A percentile compares a stretch with the other conserved stretches of the same genome.
phyloP scores from a whole-genome alignment of 2,888 invertebrate genomes.

The Cataglyphis rosenhaueri region DNA sequence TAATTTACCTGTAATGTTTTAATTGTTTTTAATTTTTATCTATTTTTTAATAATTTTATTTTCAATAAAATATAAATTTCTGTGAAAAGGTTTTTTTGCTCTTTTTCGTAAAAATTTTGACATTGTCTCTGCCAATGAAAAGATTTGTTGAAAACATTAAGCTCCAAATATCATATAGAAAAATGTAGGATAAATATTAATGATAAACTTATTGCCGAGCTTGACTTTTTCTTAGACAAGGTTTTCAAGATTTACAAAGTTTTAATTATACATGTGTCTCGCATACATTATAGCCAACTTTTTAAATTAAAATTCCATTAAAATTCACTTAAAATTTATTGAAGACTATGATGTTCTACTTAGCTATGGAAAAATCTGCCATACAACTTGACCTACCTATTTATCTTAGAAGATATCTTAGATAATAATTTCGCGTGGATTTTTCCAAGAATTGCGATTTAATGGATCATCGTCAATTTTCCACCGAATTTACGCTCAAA shows the following conservation, averaged over 20 bases:
- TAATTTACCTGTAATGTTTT: background rate
- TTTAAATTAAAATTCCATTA: background rate
- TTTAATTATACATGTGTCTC: constrained; percentile 1
- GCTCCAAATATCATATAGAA: background rate
- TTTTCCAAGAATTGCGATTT: background rate
- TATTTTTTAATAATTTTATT: too few relatives aligned
- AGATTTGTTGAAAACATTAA: background rate
- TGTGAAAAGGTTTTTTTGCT: too few relatives aligned
- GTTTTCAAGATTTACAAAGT: background rate
- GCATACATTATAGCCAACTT: background rate
- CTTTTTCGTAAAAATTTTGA: background rate
- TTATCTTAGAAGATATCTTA: background rate
- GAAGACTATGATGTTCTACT: background rate
- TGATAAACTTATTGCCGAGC: background rate
- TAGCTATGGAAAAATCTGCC: background rate
- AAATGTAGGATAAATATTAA: background rate
- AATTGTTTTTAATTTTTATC: background rate
- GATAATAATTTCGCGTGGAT: background rate
- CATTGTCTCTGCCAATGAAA: background rate
- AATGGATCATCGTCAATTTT: background rate
- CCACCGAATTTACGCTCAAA: background rate
- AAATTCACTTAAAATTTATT: constrained; percentile 3
- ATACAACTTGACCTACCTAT: background rate
- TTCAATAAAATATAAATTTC: too few relatives aligned
- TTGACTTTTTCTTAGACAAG: background rate